A percentile compares a stretch with the other conserved stretches of the same genome.
phyloP scores from a whole-genome alignment of 2,888 invertebrate genomes.

The Leptinotarsa haldemani region DNA sequence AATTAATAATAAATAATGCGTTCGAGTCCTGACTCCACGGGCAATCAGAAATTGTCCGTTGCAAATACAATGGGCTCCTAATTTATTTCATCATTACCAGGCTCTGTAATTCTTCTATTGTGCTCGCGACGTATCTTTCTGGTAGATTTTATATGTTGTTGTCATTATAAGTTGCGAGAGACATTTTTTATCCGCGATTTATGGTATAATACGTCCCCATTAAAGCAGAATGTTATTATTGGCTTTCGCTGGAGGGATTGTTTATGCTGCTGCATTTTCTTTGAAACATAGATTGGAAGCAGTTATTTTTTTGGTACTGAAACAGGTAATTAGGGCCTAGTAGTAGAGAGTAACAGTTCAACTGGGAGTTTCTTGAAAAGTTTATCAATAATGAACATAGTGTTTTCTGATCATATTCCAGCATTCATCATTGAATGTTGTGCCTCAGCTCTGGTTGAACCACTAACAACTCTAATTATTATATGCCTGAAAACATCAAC shows the following conservation, averaged over 20 bases:
- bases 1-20: slow-evolving; percentile 38
- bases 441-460: no score
- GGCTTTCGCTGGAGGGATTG: not conserved
- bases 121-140: slow-evolving; percentile 2
- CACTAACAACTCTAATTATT: no score
- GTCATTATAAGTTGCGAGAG: slow-evolving; percentile 8
- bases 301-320: not conserved
- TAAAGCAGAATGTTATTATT: slow-evolving; percentile 11
- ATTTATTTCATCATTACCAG: slow-evolving; percentile 16
- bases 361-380: no score
- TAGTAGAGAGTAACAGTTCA: not conserved
- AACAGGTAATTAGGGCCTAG: not conserved
- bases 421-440: no score
- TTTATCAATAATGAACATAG: no score
- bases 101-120: slow-evolving; percentile 14
- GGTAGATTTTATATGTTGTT: slow-evolving; percentile 9
- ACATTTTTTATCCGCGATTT: not conserved
- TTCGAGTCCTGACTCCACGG: slow-evolving; percentile 19
- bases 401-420: no score
- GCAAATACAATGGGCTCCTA: slow-evolving; percentile 19
- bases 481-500: no score
- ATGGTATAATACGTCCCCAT: not conserved
- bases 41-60: slow-evolving; percentile 14
- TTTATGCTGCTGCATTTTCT: not conserved
- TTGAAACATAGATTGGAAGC: not conserved